These are phyloP conservation scores for Prionailurus viverrinus DNA, from an alignment of 2,113 vertebrate genomes.

Conservation along the genomic window DNA sequence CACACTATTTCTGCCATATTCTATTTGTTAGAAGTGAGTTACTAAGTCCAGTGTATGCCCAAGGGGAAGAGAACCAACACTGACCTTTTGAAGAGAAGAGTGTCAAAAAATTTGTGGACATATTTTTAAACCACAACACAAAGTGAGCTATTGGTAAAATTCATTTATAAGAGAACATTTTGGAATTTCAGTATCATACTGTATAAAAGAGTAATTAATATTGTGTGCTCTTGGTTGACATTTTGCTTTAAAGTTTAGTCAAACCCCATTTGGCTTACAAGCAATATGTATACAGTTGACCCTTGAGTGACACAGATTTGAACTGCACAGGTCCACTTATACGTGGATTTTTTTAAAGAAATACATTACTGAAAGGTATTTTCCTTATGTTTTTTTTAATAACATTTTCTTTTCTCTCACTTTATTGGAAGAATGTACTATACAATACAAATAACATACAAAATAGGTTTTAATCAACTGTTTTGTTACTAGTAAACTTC, in stretches of 20 bases:
- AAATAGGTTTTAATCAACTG: background rate
- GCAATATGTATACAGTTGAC: background rate
- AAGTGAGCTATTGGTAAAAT: background rate
- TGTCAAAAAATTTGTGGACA: background rate
- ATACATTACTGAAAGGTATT: background rate
- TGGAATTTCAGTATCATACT: background rate
- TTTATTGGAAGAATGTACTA: background rate
- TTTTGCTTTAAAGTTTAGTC: constrained; percentile 36
- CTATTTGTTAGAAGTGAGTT: background rate
- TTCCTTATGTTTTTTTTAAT: background rate
- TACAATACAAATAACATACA: background rate
- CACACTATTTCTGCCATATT: background rate
- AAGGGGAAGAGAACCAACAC: background rate
- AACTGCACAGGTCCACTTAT: background rate
- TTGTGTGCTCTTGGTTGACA: background rate
- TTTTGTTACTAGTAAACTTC: background rate
- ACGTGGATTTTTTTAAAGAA: background rate
- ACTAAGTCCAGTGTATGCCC: background rate
- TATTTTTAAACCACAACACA: constrained; percentile 13
- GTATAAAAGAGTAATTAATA: background rate
- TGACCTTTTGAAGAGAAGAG: background rate
- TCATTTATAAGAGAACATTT: background rate
- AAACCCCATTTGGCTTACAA: background rate
- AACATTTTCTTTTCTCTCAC: background rate
- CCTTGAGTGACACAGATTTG: background rate